A percentile compares a stretch with the other conserved stretches of the same genome.
phyloP scores from a whole-genome alignment of 1,140 invertebrate genomes.

The Parapsyche elsis region DNA sequence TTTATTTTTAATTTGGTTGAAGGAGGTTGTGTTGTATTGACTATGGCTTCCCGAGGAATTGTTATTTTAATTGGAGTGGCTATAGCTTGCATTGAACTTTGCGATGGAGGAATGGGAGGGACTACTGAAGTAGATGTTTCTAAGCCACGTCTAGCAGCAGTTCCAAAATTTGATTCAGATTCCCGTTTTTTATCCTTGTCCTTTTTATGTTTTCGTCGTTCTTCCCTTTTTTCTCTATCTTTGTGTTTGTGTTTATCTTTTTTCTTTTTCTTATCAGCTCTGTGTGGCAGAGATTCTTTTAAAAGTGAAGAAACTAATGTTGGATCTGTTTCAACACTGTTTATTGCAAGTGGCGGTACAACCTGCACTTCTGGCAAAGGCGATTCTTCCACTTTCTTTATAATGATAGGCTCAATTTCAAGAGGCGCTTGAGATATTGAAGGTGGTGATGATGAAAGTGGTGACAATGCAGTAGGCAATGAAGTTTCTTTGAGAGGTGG shows the following conservation, averaged over 20 bases:
- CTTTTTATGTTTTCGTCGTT: slow-evolving; percentile 66
- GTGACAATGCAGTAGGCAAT: slow-evolving; percentile 61
- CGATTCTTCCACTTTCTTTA: slow-evolving; percentile 65
- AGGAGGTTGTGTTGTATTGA: slow-evolving; percentile 42
- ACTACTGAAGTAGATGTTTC: not conserved
- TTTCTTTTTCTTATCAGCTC: slow-evolving; percentile 65
- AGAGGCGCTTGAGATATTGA: slow-evolving; percentile 58
- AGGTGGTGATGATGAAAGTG: slow-evolving; percentile 62
- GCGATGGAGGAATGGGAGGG: slow-evolving; percentile 34
- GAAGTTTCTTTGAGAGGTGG: slow-evolving; percentile 60
- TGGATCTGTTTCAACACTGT: slow-evolving; percentile 66
- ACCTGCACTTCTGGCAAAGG: slow-evolving; percentile 55
- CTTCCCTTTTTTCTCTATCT: slow-evolving; percentile 66
- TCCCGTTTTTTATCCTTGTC: slow-evolving; percentile 62
- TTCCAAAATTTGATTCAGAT: slow-evolving; percentile 53
- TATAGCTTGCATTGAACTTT: slow-evolving; percentile 22
- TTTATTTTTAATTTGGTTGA: slow-evolving; percentile 64
- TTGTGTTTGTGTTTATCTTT: slow-evolving; percentile 68
- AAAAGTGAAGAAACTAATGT: slow-evolving; percentile 64
- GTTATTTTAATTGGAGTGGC: slow-evolving; percentile 62
- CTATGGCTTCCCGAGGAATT: slow-evolving; percentile 62
- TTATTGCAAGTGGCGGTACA: slow-evolving; percentile 57
- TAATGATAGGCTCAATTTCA: slow-evolving; percentile 62
- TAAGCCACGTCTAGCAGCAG: slow-evolving; percentile 24
- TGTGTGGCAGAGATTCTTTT: slow-evolving; percentile 61